A percentile compares a stretch with the other conserved stretches of the same genome.
These are phyloP conservation scores for Clinocottus analis DNA, from an alignment of 2,113 vertebrate genomes.

Conservation along the genomic window DNA sequence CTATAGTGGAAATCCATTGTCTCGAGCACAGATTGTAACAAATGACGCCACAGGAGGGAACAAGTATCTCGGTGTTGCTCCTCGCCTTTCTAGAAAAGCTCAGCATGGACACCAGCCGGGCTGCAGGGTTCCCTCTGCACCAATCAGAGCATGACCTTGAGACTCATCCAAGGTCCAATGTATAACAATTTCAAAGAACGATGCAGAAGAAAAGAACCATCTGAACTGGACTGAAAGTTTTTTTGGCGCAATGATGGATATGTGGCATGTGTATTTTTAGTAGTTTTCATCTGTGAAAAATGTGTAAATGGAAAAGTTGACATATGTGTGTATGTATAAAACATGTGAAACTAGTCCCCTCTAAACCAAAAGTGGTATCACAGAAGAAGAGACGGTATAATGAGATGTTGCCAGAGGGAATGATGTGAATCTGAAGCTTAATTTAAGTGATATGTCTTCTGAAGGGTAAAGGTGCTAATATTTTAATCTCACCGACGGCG, in stretches of 20 bases:
- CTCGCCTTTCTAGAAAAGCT: not conserved
- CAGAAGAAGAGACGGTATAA: conserved; percentile 8
- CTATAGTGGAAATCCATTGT: conserved; percentile 8
- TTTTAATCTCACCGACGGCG: conserved; percentile 3
- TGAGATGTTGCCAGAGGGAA: conserved; percentile 18
- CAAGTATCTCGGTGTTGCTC: conserved; percentile 13
- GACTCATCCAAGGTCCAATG: conserved; percentile 1
- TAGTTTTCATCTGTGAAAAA: no score
- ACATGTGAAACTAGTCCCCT: conserved; percentile 34
- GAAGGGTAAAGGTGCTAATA: conserved; percentile 16
- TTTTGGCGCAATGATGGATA: conserved; percentile 17
- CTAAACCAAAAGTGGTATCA: conserved; percentile 17
- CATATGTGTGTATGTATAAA: not conserved
- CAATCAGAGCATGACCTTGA: not conserved
- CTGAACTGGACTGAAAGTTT: conserved; percentile 26
- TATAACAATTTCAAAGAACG: conserved; percentile 37
- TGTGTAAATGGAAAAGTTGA: no score
- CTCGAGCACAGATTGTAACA: not conserved
- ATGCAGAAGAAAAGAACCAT: conserved; percentile 19
- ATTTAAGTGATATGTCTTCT: conserved; percentile 30
- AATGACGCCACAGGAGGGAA: not conserved
- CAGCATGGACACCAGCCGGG: not conserved
- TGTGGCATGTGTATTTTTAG: no score
- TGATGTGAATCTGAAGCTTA: conserved; percentile 24
- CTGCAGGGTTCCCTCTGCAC: not conserved